Base-by-base conservation (phyloP, 1,140 invertebrate species). In the Megalonaias nervosa region DNA sequence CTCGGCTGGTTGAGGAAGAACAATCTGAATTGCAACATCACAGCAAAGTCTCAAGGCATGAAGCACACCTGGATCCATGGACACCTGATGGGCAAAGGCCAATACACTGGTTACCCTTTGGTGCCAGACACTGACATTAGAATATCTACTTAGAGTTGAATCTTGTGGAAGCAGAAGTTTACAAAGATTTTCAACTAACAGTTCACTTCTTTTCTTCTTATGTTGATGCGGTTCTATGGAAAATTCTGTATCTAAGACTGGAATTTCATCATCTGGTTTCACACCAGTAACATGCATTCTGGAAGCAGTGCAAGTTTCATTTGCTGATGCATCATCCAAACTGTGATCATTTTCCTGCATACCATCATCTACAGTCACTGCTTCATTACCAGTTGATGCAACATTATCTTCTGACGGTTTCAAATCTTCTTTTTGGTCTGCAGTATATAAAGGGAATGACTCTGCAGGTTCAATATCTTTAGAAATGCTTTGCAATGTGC, bases 1-100 rank as follows among this genome's bases (percentile, higher is more conserved):
- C 2, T 64, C 17, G 14, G 71, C 21, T 17, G 31, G 23, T 58
- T 38, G 31, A 17, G 38, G 23, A 5, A 58, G 31, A 31, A 76
- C 58, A 19, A 71, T 12, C 16, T 55, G 12, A 6, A 4, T n/a
- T 1, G 67, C 55, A 12, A 76, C 13, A 15, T 76, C 75, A 17
- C 14, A n/a, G 48, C 75, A 71, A 62, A 76, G 13, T 16, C 68
- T 31, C 17, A 76, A 31, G n/a, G 67, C 62, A 38, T 76, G 66
- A 1, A 67, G 21, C 38, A 58, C 16, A 12, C 11, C 38, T 38
- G 73, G 58, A n/a, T 55, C 56, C 17, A 38, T 55, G n/a, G 65
- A 75, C 19, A 75, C 59, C 4, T 75, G 56, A 1, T 19, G n/a
- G 31, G 73, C 73, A 9, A 67, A 19, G 3, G 57, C 48, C n/a